phyloP scores from a whole-genome alignment of 2,888 invertebrate species.

The Notocelia uddmanniana region DNA sequence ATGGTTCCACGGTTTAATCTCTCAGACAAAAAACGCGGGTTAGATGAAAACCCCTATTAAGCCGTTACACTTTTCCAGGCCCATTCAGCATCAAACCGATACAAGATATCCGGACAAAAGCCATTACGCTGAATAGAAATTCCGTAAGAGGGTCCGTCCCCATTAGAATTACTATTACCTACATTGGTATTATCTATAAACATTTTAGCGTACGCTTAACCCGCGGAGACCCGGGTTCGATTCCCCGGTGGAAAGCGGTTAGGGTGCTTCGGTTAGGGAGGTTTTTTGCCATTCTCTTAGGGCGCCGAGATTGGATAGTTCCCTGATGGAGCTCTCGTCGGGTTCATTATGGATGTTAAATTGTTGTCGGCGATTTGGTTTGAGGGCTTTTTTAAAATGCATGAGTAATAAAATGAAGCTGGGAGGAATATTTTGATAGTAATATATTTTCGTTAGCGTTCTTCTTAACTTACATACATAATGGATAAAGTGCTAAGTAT shows the following conservation, averaged over 20 bases:
- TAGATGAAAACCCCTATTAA: slow-evolving; percentile 55
- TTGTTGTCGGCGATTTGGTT: slow-evolving; percentile 68
- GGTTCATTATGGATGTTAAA: slow-evolving; percentile 77
- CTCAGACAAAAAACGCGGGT: slow-evolving; percentile 30
- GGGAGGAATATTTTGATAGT: slow-evolving; percentile 15
- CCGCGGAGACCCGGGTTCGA: slow-evolving; percentile 80
- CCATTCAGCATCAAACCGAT: slow-evolving; percentile 68
- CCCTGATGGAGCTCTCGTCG: slow-evolving; percentile 61
- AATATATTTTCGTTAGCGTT: slow-evolving; percentile 12
- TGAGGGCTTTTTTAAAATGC: slow-evolving; percentile 54
- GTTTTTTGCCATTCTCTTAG: slow-evolving; percentile 75
- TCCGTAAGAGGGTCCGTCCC: slow-evolving; percentile 73
- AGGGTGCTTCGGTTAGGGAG: slow-evolving; percentile 66
- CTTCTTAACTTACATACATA: neutral
- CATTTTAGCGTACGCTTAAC: slow-evolving; percentile 85
- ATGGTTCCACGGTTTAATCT: slow-evolving; percentile 42
- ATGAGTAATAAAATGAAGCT: slow-evolving; percentile 24
- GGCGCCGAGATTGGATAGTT: slow-evolving; percentile 75
- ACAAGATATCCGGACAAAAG: slow-evolving; percentile 71
- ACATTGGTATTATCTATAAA: slow-evolving; percentile 83
- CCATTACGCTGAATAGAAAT: slow-evolving; percentile 77
- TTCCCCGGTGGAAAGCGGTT: slow-evolving; percentile 74
- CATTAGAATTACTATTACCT: slow-evolving; percentile 80
- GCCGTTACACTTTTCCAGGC: slow-evolving; percentile 58
- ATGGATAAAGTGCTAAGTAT: neutral